Evolutionary conservation across 2,113 vertebrate genomes (phyloP).

Genomic region (Castor canadensis): DNA sequence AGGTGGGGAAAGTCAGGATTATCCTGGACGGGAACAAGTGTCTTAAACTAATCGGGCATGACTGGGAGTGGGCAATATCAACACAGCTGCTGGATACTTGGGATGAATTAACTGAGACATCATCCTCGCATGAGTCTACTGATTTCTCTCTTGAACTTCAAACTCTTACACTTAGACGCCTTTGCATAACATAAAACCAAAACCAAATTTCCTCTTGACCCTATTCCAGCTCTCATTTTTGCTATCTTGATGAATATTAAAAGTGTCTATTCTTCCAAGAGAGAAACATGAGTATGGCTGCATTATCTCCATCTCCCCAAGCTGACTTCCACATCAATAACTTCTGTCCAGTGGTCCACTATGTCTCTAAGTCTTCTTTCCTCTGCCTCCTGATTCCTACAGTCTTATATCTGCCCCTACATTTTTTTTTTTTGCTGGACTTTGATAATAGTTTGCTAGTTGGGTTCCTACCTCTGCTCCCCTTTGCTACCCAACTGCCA

Average conservation of each 20-base stretch:
- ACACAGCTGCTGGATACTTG: background rate
- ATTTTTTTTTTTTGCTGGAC: background rate
- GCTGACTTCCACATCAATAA: background rate
- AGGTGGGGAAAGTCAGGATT: background rate
- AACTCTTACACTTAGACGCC: background rate
- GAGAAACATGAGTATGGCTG: background rate
- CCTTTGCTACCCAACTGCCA: background rate
- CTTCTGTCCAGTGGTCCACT: background rate
- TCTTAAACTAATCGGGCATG: no score
- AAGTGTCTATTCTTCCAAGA: background rate
- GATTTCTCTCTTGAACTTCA: slow-evolving; percentile 8
- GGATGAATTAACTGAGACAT: background rate
- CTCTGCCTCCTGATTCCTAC: background rate
- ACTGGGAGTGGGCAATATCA: background rate
- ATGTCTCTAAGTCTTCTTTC: background rate
- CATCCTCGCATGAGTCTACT: background rate
- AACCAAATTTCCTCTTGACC: background rate
- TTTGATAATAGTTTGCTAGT: background rate
- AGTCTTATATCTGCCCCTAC: background rate
- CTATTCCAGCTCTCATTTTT: background rate
- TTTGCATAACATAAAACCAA: background rate
- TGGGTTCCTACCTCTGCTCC: background rate
- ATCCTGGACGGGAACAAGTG: background rate
- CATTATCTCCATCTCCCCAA: background rate
- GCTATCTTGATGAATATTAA: background rate